Percentiles rank a stretch among this genome's conserved stretches.
Evolutionary conservation across 2,113 vertebrate genomes (phyloP).

Genomic region (Pelobates fuscus): DNA sequence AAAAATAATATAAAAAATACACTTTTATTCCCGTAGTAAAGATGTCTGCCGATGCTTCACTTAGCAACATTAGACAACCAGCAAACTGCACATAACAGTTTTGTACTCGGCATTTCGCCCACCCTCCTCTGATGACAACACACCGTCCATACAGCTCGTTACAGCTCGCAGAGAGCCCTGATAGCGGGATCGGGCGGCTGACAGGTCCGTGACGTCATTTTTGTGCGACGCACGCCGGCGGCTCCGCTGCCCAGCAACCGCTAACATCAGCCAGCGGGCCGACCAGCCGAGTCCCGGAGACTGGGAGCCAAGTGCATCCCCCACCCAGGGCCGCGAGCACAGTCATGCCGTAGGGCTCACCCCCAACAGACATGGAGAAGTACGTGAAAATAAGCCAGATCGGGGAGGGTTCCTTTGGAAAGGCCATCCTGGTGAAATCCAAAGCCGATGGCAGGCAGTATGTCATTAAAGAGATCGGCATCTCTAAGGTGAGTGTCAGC

Average conservation of each 20-base stretch:
- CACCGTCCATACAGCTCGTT: no score
- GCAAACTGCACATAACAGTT: no score
- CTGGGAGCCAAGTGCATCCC: neutral
- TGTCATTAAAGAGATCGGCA: conserved; percentile 97
- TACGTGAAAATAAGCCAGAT: conserved; percentile 91
- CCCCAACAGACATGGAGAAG: conserved; percentile 83
- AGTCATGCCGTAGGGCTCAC: neutral
- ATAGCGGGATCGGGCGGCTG: neutral
- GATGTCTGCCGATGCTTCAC: no score
- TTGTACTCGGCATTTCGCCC: no score
- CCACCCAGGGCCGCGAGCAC: neutral
- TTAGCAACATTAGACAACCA: no score
- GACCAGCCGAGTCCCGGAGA: neutral
- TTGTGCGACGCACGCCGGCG: conserved; percentile 28
- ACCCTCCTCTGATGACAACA: no score
- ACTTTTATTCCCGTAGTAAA: no score
- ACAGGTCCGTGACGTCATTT: conserved; percentile 4
- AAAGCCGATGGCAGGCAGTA: conserved; percentile 86
- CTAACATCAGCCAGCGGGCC: conserved; percentile 23
- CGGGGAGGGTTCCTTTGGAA: conserved; percentile 96
- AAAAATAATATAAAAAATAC: no score
- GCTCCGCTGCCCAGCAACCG: conserved; percentile 39
- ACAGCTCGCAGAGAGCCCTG: no score
- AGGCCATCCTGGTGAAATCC: conserved; percentile 90
- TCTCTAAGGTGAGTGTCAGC: conserved; percentile 80